These are phyloP conservation scores for Leptinotarsa tumamoca DNA, from an alignment of 2,888 invertebrate genomes.

Conservation along the genomic window DNA sequence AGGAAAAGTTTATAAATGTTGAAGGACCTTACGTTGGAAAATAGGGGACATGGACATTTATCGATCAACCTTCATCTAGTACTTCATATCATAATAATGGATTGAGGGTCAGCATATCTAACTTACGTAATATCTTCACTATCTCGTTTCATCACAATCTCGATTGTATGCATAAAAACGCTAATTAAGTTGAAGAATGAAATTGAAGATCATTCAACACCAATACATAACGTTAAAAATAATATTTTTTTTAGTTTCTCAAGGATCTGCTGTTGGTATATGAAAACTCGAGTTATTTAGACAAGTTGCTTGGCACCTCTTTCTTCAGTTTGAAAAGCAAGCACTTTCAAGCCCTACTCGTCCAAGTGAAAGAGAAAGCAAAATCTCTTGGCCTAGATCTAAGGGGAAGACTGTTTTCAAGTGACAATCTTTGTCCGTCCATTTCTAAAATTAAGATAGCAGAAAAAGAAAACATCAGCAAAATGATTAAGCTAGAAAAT, in stretches of 20 bases:
- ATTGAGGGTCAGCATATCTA: no score
- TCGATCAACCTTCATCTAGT: no score
- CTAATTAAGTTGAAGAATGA: no score
- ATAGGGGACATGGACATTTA: no score
- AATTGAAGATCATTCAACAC: no score
- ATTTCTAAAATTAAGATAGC: conserved; percentile 59
- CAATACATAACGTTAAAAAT: background rate
- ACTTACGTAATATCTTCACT: no score
- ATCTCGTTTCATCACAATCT: no score
- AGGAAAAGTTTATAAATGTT: no score
- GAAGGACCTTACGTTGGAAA: no score
- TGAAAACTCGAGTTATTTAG: conserved; percentile 88
- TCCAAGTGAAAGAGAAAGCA: conserved; percentile 81
- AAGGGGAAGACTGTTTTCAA: conserved; percentile 61
- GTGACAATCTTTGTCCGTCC: conserved; percentile 54
- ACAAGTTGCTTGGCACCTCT: conserved; percentile 85
- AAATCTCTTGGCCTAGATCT: conserved; percentile 81
- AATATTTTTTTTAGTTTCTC: conserved; percentile 72
- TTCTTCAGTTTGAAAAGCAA: conserved; percentile 74
- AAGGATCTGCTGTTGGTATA: conserved; percentile 84
- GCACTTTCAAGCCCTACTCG: conserved; percentile 82
- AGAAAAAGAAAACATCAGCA: conserved; percentile 64
- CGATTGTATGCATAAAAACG: no score
- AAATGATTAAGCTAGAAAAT: conserved; percentile 63
- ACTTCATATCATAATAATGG: no score